phyloP scores from a whole-genome alignment of 1,140 invertebrate genomes.

The Cydia amplana region DNA sequence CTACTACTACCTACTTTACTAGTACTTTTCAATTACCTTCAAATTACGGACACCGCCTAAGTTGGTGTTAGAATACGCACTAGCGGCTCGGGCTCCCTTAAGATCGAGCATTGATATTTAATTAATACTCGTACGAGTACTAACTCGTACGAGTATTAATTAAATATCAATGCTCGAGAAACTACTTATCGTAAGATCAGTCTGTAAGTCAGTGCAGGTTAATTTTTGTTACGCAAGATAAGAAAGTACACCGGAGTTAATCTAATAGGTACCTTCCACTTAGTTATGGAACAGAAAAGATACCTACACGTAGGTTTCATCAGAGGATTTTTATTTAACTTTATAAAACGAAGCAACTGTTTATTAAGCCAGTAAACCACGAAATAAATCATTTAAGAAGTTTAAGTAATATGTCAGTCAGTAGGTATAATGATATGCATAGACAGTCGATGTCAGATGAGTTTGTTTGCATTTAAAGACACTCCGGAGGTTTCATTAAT shows the following conservation, averaged over 20 bases:
- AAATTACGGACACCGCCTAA: not conserved
- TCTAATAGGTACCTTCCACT: conserved; percentile 15
- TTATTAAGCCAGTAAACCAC: too few species aligned
- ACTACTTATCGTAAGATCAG: conserved; percentile 29
- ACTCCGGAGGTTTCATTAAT: too few species aligned
- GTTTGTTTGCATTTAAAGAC: too few species aligned
- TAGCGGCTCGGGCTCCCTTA: too few species aligned
- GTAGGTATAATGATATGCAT: too few species aligned
- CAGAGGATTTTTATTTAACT: not conserved
- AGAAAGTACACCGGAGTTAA: conserved; percentile 20
- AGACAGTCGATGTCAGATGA: too few species aligned
- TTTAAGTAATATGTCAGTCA: too few species aligned
- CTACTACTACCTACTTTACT: too few species aligned
- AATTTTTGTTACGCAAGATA: conserved; percentile 27
- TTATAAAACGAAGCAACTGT: not conserved
- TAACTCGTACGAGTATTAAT: not conserved
- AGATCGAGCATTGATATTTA: too few species aligned
- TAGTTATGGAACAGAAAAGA: conserved; percentile 19
- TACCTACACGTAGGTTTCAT: not conserved
- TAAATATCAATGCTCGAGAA: not conserved
- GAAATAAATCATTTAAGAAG: too few species aligned
- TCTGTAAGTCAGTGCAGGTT: conserved; percentile 5
- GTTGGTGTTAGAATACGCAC: not conserved
- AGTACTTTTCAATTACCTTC: not conserved
- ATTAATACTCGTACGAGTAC: too few species aligned